These are phyloP conservation scores for Parochlus steinenii DNA, from an alignment of 2,888 invertebrate species.

Conservation along the genomic window DNA sequence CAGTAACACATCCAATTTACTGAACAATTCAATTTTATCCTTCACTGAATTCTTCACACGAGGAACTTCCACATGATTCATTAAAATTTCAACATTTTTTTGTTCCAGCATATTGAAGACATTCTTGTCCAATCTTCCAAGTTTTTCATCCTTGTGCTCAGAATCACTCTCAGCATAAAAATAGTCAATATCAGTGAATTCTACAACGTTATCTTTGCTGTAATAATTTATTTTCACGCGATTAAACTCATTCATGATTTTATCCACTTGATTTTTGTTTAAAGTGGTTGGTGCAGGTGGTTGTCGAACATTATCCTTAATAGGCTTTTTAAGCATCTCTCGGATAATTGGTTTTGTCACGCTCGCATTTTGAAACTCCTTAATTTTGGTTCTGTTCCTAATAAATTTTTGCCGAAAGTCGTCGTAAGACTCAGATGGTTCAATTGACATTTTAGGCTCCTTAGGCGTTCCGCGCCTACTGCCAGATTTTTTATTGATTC, in stretches of 20 bases:
- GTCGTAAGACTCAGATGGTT: too few relatives aligned
- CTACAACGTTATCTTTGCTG: conserved; percentile 9
- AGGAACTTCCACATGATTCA: conserved; percentile 5
- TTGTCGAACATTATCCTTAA: too few relatives aligned
- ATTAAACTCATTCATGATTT: conserved; percentile 11
- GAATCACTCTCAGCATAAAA: conserved; percentile 9
- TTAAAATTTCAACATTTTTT: not conserved
- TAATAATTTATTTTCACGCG: conserved; percentile 11
- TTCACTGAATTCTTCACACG: conserved; percentile 9
- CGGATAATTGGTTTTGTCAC: conserved; percentile 6
- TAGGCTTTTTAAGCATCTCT: conserved; percentile 6
- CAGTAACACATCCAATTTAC: conserved; percentile 6
- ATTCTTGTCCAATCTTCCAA: conserved; percentile 2
- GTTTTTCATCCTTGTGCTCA: conserved; percentile 2
- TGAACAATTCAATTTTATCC: conserved; percentile 10
- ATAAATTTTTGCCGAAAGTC: conserved; percentile 3
- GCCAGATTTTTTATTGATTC: too few relatives aligned
- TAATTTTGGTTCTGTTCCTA: not conserved
- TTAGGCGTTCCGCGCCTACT: too few relatives aligned
- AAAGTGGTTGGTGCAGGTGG: not conserved
- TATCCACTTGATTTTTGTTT: conserved; percentile 11
- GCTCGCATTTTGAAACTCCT: not conserved
- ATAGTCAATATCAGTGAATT: conserved; percentile 11
- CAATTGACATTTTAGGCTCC: too few relatives aligned
- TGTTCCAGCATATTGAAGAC: not conserved